These are phyloP conservation scores for Kryptopterus vitreolus DNA, from an alignment of 2,797 vertebrate species.

Conservation along the genomic window DNA sequence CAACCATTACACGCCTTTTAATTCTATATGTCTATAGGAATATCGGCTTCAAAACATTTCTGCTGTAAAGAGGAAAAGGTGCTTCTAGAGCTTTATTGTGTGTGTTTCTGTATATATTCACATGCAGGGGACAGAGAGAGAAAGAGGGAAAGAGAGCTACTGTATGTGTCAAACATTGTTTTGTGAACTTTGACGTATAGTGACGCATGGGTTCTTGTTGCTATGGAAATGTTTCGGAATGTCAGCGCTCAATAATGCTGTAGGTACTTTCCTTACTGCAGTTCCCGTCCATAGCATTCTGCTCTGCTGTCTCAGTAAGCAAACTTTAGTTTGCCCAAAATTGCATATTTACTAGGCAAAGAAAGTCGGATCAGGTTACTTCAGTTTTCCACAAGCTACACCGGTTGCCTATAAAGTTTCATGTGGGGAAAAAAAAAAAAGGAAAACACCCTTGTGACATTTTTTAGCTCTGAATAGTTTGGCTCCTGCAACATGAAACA, in stretches of 20 bases:
- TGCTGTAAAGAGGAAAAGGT: too few relatives aligned
- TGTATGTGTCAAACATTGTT: conserved; percentile 33
- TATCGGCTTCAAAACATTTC: too few relatives aligned
- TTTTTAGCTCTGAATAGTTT: neutral
- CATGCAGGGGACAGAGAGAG: neutral
- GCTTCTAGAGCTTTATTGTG: neutral
- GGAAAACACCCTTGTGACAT: neutral
- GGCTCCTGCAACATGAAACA: neutral
- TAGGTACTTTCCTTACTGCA: neutral
- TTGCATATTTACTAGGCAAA: neutral
- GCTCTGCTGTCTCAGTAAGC: neutral
- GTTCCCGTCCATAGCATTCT: neutral
- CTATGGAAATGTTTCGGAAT: conserved; percentile 42
- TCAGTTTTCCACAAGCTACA: neutral
- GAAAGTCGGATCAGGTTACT: neutral
- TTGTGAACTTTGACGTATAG: conserved; percentile 25
- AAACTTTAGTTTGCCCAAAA: neutral
- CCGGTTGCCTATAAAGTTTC: neutral
- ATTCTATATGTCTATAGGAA: too few relatives aligned
- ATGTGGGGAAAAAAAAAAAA: neutral
- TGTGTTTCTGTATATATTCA: neutral
- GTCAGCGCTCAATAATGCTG: conserved; percentile 16
- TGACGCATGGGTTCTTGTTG: conserved; percentile 35
- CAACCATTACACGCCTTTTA: too few relatives aligned
- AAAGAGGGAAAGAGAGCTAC: neutral